Conservation (phyloP, 2,888 invertebrate species). For the Apodemia hepburni region DNA sequence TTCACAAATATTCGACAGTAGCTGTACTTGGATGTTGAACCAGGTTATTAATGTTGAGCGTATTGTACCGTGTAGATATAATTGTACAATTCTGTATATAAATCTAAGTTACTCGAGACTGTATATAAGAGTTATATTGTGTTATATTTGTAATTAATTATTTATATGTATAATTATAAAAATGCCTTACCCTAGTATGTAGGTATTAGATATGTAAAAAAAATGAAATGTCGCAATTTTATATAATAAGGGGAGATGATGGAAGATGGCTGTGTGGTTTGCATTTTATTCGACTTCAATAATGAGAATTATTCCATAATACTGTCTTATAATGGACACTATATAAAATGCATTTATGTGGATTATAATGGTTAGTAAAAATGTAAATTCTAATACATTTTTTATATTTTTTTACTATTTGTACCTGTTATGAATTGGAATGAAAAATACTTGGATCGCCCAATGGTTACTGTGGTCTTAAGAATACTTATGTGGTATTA, state of each 20-base stretch:
- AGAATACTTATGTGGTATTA: too few relatives aligned
- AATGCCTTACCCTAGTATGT: slow-evolving; percentile 65
- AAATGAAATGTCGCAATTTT: slow-evolving; percentile 42
- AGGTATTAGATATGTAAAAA: slow-evolving; percentile 52
- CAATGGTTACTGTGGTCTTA: too few relatives aligned
- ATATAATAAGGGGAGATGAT: slow-evolving; percentile 30
- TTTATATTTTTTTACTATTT: too few relatives aligned
- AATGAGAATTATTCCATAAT: slow-evolving; percentile 14
- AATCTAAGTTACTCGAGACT: slow-evolving; percentile 69
- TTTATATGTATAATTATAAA: slow-evolving; percentile 58
- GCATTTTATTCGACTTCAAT: slow-evolving; percentile 50
- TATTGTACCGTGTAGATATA: neutral
- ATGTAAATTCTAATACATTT: too few relatives aligned
- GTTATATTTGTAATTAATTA: slow-evolving; percentile 67
- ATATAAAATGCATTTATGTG: neutral
- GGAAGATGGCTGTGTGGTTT: slow-evolving; percentile 65
- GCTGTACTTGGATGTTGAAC: neutral
- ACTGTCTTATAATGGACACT: slow-evolving; percentile 3
- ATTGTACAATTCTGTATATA: slow-evolving; percentile 22
- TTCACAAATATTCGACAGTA: neutral
- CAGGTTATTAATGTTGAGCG: neutral
- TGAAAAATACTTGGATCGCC: too few relatives aligned
- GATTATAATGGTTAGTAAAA: neutral
- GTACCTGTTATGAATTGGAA: too few relatives aligned
- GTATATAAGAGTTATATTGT: slow-evolving; percentile 60